phyloP scores from a whole-genome alignment of 1,140 invertebrate genomes.

The Orchesella cincta region DNA sequence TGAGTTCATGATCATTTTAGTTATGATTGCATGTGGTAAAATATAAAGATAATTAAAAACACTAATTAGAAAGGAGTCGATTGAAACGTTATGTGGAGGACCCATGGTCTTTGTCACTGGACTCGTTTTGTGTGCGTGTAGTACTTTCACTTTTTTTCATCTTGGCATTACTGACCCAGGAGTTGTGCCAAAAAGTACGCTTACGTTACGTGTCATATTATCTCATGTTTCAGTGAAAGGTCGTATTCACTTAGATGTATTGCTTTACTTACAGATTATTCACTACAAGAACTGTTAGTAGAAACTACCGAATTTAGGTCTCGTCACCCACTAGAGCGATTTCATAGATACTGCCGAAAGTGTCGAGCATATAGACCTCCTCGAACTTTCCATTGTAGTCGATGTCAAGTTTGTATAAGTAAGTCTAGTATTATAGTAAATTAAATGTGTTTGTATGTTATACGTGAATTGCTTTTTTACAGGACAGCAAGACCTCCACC shows the following conservation, averaged over 20 bases:
- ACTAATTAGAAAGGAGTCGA: neutral
- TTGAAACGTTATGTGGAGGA: neutral
- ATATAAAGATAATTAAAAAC: neutral
- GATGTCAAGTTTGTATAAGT: conserved; percentile 2
- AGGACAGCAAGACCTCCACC: neutral
- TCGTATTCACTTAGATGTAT: neutral
- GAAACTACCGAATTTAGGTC: neutral
- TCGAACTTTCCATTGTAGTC: neutral
- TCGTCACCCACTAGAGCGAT: neutral
- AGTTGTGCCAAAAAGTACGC: conserved; percentile 4
- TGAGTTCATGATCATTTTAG: too few relatives aligned
- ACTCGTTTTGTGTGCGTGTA: neutral
- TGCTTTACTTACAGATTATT: neutral
- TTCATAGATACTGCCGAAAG: neutral
- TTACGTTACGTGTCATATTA: too few relatives aligned
- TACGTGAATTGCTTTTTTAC: too few relatives aligned
- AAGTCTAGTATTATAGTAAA: too few relatives aligned
- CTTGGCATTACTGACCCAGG: neutral
- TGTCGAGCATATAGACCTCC: neutral
- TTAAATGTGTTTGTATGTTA: too few relatives aligned
- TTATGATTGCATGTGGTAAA: too few relatives aligned
- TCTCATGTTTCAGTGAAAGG: neutral
- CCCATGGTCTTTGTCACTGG: neutral
- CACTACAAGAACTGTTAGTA: neutral
- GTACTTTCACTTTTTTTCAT: neutral